Evolutionary conservation across 2,113 vertebrate species (phyloP), one percentile per base, ranked within the genome.

Genomic region (Thinocorus orbignyianus): DNA sequence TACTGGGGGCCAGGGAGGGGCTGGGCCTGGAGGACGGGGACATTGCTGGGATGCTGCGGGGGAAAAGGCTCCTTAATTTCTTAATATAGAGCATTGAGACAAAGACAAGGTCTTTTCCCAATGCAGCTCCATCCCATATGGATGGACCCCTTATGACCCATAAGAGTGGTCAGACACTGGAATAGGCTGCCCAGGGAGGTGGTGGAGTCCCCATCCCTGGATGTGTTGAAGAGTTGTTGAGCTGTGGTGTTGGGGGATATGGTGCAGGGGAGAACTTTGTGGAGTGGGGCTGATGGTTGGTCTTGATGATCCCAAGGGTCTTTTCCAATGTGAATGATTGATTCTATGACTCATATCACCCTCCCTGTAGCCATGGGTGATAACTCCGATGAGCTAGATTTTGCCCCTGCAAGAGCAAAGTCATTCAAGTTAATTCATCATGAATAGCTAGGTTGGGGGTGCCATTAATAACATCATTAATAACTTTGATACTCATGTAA

Each of bases 331-430:
- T 46, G 46, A 46, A 46, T 46, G 46, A 46, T 46, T 20, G 46
- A 46, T 46, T 46, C 46, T 46, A 9, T 46, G 46, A 20, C 20
- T 46, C 17, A 46, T 46, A 20, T 49, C 4, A 1, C 37, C 6
- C 39, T 73, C 44, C 25, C 31, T 2, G 1, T 7, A 22, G 28
- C 48, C 60, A 19, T 1, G 6, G 26, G 12, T 14, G 7, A 33
- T 23, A 19, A 46, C 5, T 24, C 23, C 0, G 0, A 26, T 0
- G 1, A 68, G 42, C 25, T 72, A 48, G 42, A 68, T 55, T 33
- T 41, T 42, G 28, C 25, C 35, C 48, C 60, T 72, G 20, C 58
- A 41, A 46, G 37, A 68, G 19, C 20, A 10, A 90, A 87, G 17
- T 39, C 78, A n/a, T n/a, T n/a, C 46, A 8, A n/a, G n/a, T 87